Conservation (phyloP, 2,888 invertebrate genomes). For the Hydriomena furcata region DNA sequence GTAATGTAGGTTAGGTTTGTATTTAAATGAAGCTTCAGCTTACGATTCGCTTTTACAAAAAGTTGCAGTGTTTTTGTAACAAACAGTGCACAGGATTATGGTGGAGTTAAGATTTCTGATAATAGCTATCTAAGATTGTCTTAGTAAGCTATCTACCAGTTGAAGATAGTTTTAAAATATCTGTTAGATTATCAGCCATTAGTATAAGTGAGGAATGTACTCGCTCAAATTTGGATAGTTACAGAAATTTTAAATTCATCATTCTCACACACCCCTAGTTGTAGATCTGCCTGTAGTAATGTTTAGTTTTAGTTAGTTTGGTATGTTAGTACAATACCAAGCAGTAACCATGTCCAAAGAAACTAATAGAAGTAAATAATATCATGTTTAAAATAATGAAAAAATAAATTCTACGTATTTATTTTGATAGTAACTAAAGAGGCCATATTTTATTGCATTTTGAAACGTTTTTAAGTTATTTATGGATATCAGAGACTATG, state of each 20-base stretch:
- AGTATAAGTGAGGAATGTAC: too few species aligned
- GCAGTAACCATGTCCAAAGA: constrained; percentile 76
- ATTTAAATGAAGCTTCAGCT: constrained; percentile 44
- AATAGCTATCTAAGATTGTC: not conserved
- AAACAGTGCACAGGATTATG: constrained; percentile 1
- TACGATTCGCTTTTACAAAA: constrained; percentile 32
- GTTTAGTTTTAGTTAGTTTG: constrained; percentile 39
- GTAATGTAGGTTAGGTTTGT: constrained; percentile 43
- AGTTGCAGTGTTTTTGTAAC: constrained; percentile 32
- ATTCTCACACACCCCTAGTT: constrained; percentile 36
- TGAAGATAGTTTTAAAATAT: not conserved
- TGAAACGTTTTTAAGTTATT: constrained; percentile 53
- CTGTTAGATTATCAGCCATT: too few species aligned
- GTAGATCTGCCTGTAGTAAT: constrained; percentile 50
- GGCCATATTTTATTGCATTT: constrained; percentile 67
- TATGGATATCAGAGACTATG: constrained; percentile 41
- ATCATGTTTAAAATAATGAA: constrained; percentile 45
- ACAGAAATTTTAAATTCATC: constrained; percentile 26
- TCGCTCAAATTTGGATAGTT: too few species aligned
- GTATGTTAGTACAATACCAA: constrained; percentile 55
- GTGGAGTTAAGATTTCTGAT: constrained; percentile 29
- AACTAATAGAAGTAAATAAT: constrained; percentile 55
- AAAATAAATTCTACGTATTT: constrained; percentile 57
- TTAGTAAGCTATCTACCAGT: too few species aligned
- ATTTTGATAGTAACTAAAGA: constrained; percentile 64